Evolutionary conservation across 2,888 invertebrate species (phyloP).

Genomic region (Callimorpha dominula): DNA sequence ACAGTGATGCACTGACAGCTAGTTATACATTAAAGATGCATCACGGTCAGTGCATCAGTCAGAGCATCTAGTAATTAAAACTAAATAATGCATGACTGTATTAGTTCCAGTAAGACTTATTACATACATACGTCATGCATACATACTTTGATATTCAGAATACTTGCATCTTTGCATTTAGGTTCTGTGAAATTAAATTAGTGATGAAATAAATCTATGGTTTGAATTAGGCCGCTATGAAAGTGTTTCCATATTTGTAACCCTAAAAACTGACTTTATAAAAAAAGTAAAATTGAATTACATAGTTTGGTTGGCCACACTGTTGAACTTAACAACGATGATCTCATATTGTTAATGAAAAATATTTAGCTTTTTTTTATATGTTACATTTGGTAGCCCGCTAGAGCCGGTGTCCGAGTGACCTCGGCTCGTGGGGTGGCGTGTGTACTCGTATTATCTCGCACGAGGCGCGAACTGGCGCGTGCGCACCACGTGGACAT

Average conservation of each 20-base stretch:
- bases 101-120: background rate
- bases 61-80: background rate
- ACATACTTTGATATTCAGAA: background rate
- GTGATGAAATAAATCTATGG: background rate
- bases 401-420: slow-evolving; percentile 29
- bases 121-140: background rate
- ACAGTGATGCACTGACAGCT: background rate
- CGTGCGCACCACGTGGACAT: slow-evolving; percentile 72
- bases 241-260: background rate
- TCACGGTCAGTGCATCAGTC: slow-evolving; percentile 1
- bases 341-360: background rate
- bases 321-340: background rate
- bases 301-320: background rate
- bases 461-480: slow-evolving; percentile 61
- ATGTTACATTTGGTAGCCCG: slow-evolving; percentile 17
- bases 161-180: background rate
- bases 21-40: background rate
- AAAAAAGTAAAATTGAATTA: background rate
- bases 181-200: background rate
- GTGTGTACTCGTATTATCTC: slow-evolving; percentile 50
- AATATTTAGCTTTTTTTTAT: slow-evolving; percentile 8
- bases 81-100: background rate
- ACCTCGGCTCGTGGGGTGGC: slow-evolving; percentile 40
- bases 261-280: background rate
- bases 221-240: background rate